phyloP scores from a whole-genome alignment of 2,888 invertebrate species.

The Chelonus formosanus region DNA sequence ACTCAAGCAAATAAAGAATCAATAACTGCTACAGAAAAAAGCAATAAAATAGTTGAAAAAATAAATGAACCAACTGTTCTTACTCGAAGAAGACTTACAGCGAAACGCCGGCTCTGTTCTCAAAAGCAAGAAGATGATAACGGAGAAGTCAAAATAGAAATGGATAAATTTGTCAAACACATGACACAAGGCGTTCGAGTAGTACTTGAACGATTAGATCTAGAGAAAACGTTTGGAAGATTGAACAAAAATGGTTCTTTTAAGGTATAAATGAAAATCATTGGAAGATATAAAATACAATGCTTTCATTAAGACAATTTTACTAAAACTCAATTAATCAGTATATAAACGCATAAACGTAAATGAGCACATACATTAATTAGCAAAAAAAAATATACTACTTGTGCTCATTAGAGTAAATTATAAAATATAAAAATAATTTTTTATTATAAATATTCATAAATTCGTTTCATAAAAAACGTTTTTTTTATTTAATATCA shows the following conservation, averaged over 20 bases:
- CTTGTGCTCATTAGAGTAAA: too few relatives aligned
- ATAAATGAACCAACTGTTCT: background rate
- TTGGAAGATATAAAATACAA: background rate
- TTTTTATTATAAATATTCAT: too few relatives aligned
- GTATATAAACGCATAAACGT: too few relatives aligned
- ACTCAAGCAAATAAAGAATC: background rate
- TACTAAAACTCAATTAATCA: too few relatives aligned
- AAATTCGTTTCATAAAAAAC: too few relatives aligned
- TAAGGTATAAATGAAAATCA: slow-evolving; percentile 24
- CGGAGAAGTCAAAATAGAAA: slow-evolving; percentile 48
- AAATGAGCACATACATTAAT: too few relatives aligned
- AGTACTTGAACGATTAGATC: slow-evolving; percentile 54
- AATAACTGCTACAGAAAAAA: background rate
- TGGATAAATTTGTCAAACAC: slow-evolving; percentile 58
- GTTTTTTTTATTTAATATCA: too few relatives aligned
- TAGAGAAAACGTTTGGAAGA: slow-evolving; percentile 44
- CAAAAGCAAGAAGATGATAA: slow-evolving; percentile 23
- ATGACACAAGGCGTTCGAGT: slow-evolving; percentile 58
- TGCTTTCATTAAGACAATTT: too few relatives aligned
- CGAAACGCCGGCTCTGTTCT: slow-evolving; percentile 8
- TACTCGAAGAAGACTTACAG: slow-evolving; percentile 5
- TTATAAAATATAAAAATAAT: too few relatives aligned
- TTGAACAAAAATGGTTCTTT: slow-evolving; percentile 21
- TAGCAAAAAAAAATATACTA: too few relatives aligned
- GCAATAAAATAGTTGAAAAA: background rate